Evolutionary conservation across 2,888 invertebrate species (phyloP).

Genomic region (Rhagonycha lutea): DNA sequence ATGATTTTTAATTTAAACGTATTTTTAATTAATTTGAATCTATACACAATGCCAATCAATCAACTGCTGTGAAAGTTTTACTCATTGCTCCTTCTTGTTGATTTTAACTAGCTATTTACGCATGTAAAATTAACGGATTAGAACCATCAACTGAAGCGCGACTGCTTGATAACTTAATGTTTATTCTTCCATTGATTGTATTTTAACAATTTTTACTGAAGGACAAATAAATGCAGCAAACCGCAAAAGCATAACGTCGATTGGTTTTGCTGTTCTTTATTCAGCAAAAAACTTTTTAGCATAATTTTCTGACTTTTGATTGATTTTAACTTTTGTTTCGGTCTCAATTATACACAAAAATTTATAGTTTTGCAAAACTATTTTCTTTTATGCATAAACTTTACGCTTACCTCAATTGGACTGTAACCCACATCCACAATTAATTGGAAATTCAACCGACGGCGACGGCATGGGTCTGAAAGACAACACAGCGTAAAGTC

Average conservation of each 20-base stretch:
- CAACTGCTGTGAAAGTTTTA: conserved; percentile 10
- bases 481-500: no score
- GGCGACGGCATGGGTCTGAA: no score
- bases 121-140: conserved; percentile 10
- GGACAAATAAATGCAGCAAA: background rate
- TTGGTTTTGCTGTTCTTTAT: background rate
- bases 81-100: background rate
- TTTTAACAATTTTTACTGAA: background rate
- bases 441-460: no score
- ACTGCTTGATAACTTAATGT: background rate
- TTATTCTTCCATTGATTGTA: background rate
- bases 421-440: no score
- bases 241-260: background rate
- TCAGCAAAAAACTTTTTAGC: background rate
- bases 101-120: conserved; percentile 1
- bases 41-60: background rate
- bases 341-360: background rate
- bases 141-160: conserved; percentile 9
- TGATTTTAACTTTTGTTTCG: background rate
- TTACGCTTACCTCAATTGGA: no score
- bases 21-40: background rate
- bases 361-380: background rate
- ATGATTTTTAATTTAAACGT: background rate
- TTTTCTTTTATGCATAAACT: no score
- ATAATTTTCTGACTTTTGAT: background rate